Percentiles rank a stretch among this genome's conserved stretches.
Conservation (phyloP, 2,113 vertebrate genomes). For the Haliaeetus leucogaster region DNA sequence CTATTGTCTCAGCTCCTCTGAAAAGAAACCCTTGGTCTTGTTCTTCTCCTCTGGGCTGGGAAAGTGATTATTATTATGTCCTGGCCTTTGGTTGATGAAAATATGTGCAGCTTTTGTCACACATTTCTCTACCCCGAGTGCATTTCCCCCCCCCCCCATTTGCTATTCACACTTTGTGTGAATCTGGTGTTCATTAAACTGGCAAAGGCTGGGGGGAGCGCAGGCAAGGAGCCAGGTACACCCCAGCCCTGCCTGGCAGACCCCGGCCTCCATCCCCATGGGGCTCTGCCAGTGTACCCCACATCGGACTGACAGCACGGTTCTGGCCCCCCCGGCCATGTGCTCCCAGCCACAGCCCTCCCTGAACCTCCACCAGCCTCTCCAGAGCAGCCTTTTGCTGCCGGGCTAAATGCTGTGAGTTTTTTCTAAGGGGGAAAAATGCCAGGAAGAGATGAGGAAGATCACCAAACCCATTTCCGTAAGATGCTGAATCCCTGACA, state of each 20-base stretch:
- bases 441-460: neutral
- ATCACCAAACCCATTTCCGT: neutral
- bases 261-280: accelerated
- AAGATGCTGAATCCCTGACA: neutral
- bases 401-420: neutral
- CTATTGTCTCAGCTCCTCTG: constrained; percentile 12
- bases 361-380: neutral
- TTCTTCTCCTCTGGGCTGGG: neutral
- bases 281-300: neutral
- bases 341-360: neutral
- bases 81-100: constrained; percentile 12
- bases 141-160: neutral
- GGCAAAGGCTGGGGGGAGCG: neutral
- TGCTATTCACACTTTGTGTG: neutral
- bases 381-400: neutral
- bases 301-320: neutral
- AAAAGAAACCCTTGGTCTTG: constrained; percentile 22
- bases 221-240: neutral
- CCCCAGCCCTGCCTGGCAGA: neutral
- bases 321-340: neutral
- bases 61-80: constrained; percentile 15
- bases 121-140: neutral
- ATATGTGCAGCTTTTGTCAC: constrained; percentile 16
- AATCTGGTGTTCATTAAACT: neutral
- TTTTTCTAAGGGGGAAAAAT: neutral